Percentiles rank a stretch among this genome's conserved stretches.
phyloP scores from a whole-genome alignment of 2,113 vertebrate genomes.

The Hippocampus comes region DNA sequence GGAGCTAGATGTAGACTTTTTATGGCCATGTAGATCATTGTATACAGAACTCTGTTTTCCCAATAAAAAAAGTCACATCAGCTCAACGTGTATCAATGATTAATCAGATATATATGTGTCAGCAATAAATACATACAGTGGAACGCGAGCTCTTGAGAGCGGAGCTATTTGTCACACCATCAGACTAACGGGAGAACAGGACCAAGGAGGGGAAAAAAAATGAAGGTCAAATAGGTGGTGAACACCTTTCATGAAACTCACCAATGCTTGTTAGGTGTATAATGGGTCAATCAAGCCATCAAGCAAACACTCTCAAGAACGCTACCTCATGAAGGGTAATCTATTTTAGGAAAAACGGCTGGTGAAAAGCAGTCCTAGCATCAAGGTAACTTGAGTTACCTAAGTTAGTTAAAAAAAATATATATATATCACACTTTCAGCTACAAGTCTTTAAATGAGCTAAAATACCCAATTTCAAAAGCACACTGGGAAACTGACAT shows the following conservation, averaged over 20 bases:
- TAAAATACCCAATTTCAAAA: neutral
- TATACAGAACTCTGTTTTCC: slow-evolving; percentile 78
- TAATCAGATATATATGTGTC: neutral
- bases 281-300: neutral
- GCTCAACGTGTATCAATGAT: slow-evolving; percentile 11
- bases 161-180: slow-evolving; percentile 65
- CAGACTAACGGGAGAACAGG: slow-evolving; percentile 66
- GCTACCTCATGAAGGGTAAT: neutral
- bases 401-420: neutral
- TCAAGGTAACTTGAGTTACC: neutral
- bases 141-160: slow-evolving; percentile 71
- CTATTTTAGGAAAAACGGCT: neutral
- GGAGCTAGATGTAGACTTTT: slow-evolving; percentile 73
- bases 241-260: neutral
- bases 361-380: neutral
- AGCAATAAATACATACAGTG: slow-evolving; percentile 71
- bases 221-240: neutral
- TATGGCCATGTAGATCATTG: slow-evolving; percentile 74
- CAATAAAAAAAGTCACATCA: slow-evolving; percentile 23
- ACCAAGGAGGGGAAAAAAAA: slow-evolving; percentile 9
- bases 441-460: neutral
- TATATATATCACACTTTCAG: neutral
- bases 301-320: neutral
- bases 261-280: neutral
- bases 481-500: neutral